Percentiles rank a stretch among this genome's conserved stretches.
Evolutionary conservation across 2,888 invertebrate species (phyloP).

Genomic region (Fabriciana adippe): DNA sequence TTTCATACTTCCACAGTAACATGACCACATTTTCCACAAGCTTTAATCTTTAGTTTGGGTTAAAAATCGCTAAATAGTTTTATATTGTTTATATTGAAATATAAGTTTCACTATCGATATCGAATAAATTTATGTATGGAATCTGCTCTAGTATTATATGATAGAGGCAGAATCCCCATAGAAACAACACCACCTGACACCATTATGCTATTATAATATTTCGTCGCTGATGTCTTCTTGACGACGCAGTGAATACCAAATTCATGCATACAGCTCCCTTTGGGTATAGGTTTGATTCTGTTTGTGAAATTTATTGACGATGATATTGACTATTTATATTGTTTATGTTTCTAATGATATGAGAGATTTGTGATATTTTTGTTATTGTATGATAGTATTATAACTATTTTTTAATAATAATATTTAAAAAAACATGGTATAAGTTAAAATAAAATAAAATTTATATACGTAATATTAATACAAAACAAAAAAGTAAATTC

Average conservation of each 20-base stretch:
- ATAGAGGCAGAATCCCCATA: constrained; percentile 49
- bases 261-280: constrained; percentile 54
- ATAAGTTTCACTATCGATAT: constrained; percentile 7
- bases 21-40: no score
- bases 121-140: background rate
- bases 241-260: constrained; percentile 81
- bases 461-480: no score
- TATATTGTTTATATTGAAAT: no score
- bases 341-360: constrained; percentile 51
- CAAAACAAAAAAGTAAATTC: no score
- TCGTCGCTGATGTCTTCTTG: constrained; percentile 79
- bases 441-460: no score
- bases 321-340: constrained; percentile 63
- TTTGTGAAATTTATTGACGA: constrained; percentile 67
- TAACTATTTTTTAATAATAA: no score
- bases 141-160: constrained; percentile 5
- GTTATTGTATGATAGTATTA: background rate
- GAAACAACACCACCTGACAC: constrained; percentile 76
- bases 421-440: no score
- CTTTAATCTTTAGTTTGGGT: no score
- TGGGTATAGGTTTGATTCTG: constrained; percentile 46
- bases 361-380: background rate
- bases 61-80: no score
- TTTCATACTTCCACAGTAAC: no score
- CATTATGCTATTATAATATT: constrained; percentile 82